Evolutionary conservation across 2,888 invertebrate genomes (phyloP).

Genomic region (Pseudococcus viburni): DNA sequence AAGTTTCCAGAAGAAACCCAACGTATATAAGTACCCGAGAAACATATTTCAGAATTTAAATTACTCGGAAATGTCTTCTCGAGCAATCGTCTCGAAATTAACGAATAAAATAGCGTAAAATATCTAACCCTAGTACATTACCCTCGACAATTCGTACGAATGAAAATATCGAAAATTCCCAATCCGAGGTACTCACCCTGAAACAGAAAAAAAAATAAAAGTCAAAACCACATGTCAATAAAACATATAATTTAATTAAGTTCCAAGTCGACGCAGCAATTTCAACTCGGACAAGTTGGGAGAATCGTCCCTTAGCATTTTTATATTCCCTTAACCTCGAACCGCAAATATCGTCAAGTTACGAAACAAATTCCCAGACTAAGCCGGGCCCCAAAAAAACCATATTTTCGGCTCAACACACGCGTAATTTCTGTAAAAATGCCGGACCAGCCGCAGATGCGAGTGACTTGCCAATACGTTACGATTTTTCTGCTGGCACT

Average conservation of each 20-base stretch:
- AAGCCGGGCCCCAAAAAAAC: not conserved
- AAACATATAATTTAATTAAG: not conserved
- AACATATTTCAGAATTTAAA: too few species aligned
- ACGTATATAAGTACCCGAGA: too few species aligned
- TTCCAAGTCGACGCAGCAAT: not conserved
- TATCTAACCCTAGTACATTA: too few species aligned
- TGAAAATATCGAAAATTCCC: too few species aligned
- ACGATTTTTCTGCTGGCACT: slow-evolving; percentile 20
- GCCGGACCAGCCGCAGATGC: slow-evolving; percentile 23
- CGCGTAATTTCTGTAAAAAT: not conserved
- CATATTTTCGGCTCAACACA: not conserved
- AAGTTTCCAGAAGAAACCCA: too few species aligned
- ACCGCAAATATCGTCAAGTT: not conserved
- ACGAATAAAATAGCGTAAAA: too few species aligned
- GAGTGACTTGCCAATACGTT: slow-evolving; percentile 46
- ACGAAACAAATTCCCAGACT: too few species aligned
- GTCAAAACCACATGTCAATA: not conserved
- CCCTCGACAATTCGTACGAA: too few species aligned
- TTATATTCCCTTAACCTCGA: not conserved
- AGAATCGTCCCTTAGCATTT: not conserved
- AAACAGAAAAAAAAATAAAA: slow-evolving; percentile 2
- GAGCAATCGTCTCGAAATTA: too few species aligned
- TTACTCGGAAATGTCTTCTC: too few species aligned
- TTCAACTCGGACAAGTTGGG: not conserved
- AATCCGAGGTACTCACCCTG: slow-evolving; percentile 12